phyloP scores from a whole-genome alignment of 2,113 vertebrate species.

The Gallinago undulata region DNA sequence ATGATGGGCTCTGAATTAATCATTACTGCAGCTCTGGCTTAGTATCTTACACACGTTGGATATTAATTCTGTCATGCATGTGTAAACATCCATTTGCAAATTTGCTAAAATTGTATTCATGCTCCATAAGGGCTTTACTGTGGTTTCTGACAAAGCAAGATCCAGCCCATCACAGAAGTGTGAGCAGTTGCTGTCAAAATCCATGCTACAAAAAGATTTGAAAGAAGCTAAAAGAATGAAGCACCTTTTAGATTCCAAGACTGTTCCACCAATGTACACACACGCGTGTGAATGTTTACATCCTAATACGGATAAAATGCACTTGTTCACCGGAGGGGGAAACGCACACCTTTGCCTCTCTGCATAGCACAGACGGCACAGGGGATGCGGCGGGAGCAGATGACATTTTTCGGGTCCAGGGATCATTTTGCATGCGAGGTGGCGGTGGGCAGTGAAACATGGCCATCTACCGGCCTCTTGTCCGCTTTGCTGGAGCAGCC shows the following conservation, averaged over 20 bases:
- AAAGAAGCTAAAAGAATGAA: neutral
- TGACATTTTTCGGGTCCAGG: fast-evolving
- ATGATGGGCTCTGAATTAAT: neutral
- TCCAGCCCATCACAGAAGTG: neutral
- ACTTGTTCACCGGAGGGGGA: fast-evolving
- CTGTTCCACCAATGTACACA: neutral
- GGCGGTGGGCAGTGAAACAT: neutral
- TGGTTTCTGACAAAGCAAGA: neutral
- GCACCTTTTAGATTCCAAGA: neutral
- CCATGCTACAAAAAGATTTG: neutral
- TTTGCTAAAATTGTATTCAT: neutral
- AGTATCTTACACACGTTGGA: neutral
- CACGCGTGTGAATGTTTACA: fast-evolving
- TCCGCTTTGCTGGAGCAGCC: fast-evolving
- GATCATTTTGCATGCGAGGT: fast-evolving
- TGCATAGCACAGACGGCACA: neutral
- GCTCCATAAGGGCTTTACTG: neutral
- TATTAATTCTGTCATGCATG: neutral
- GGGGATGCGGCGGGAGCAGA: neutral
- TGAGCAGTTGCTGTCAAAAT: neutral
- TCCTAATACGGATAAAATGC: neutral
- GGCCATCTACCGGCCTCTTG: slow-evolving; percentile 55
- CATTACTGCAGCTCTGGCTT: neutral
- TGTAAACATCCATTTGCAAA: neutral
- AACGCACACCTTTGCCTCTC: neutral